These are phyloP conservation scores for Xestia c-nigrum DNA, from an alignment of 2,888 invertebrate genomes.

Conservation along the genomic window DNA sequence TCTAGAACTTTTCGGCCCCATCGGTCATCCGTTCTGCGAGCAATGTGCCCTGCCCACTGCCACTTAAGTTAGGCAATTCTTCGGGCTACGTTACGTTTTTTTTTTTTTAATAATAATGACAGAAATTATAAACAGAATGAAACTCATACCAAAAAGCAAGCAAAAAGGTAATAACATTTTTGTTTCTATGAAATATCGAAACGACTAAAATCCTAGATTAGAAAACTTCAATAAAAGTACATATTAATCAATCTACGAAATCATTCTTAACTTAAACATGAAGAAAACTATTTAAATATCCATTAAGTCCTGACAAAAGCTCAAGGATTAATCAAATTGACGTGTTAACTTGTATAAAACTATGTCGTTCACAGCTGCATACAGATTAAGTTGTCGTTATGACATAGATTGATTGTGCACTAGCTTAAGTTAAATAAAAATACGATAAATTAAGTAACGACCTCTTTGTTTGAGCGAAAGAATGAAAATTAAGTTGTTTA, in stretches of 20 bases:
- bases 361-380: slow-evolving; percentile 61
- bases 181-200: background rate
- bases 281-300: slow-evolving; percentile 34
- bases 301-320: slow-evolving; percentile 38
- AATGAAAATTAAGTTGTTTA: slow-evolving; percentile 34
- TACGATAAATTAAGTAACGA: slow-evolving; percentile 66
- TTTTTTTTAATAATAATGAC: background rate
- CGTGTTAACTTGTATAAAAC: slow-evolving; percentile 62
- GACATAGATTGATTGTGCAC: slow-evolving; percentile 71
- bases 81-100: no score
- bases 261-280: background rate
- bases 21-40: no score
- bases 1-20: no score
- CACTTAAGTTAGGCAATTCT: no score
- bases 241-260: background rate
- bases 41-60: no score
- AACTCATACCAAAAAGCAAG: background rate
- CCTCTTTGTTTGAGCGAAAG: slow-evolving; percentile 46
- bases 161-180: background rate
- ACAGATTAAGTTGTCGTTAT: slow-evolving; percentile 72
- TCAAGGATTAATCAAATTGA: slow-evolving; percentile 65
- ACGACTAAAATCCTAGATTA: background rate
- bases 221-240: background rate
- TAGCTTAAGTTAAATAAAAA: slow-evolving; percentile 56
- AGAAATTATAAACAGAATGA: background rate